Percentiles rank a stretch among this genome's conserved stretches.
These are phyloP conservation scores for Polydrusus tereticollis DNA, from an alignment of 2,888 invertebrate genomes.

Conservation along the genomic window DNA sequence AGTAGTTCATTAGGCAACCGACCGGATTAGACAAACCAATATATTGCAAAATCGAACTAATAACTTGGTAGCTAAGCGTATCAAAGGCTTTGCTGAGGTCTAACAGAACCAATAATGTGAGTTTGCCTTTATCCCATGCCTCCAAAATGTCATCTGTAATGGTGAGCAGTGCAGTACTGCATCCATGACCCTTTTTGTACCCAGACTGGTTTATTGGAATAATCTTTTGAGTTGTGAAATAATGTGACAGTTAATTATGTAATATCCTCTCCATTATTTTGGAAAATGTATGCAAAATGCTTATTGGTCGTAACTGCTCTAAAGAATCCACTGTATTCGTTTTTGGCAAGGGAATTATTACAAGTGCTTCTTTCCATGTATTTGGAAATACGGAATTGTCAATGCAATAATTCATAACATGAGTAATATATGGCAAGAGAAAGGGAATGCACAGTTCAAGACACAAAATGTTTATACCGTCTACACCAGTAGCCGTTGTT, in stretches of 20 bases:
- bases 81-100: background rate
- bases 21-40: background rate
- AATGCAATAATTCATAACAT: too few species aligned
- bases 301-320: background rate
- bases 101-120: background rate
- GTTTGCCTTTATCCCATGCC: background rate
- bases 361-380: background rate
- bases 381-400: background rate
- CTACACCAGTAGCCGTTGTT: too few species aligned
- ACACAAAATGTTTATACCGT: too few species aligned
- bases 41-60: too few species aligned
- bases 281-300: background rate
- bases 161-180: background rate
- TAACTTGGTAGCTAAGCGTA: too few species aligned
- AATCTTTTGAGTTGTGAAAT: background rate
- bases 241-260: constrained; percentile 9
- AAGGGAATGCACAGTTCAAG: too few species aligned
- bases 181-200: background rate
- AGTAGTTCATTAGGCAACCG: background rate
- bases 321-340: background rate
- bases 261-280: background rate
- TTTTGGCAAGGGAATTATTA: background rate
- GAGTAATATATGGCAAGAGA: too few species aligned
- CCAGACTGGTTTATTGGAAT: background rate
- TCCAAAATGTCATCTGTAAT: background rate